Evolutionary conservation across 1,140 invertebrate genomes (phyloP).

Genomic region (Macrosteles quadrilineatus): DNA sequence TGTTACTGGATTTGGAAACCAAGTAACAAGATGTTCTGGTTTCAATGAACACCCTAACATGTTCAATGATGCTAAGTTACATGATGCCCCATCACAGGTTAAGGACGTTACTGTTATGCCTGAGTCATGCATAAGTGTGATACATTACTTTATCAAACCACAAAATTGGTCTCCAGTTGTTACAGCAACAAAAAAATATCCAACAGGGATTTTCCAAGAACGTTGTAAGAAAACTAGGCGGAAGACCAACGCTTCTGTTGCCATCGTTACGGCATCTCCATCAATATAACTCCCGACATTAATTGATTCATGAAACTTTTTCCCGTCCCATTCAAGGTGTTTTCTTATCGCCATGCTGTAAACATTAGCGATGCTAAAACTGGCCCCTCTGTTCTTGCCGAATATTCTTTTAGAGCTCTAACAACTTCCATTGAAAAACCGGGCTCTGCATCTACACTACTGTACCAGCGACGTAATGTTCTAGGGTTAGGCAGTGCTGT

Average conservation of each 20-base stretch:
- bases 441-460: not conserved
- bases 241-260: conserved; percentile 46
- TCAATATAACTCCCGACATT: not conserved
- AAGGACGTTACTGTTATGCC: conserved; percentile 22
- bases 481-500: conserved; percentile 1
- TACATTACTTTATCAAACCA: conserved; percentile 26
- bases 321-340: conserved; percentile 8
- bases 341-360: not conserved
- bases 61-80: conserved; percentile 1
- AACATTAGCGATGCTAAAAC: not conserved
- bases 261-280: conserved; percentile 42
- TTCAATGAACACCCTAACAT: conserved; percentile 34
- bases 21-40: conserved; percentile 11
- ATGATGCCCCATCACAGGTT: conserved; percentile 30
- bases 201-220: conserved; percentile 47
- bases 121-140: conserved; percentile 32
- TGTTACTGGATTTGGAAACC: conserved; percentile 28
- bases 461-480: not conserved
- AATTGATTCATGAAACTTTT: not conserved
- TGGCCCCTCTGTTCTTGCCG: not conserved
- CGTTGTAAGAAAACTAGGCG: conserved; percentile 45
- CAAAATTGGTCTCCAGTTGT: conserved; percentile 27
- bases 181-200: conserved; percentile 45
- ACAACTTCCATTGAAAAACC: not conserved
- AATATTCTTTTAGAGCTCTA: not conserved